phyloP scores from a whole-genome alignment of 37 sponge, comb jelly and placozoan species.

The Agelas oroides region DNA sequence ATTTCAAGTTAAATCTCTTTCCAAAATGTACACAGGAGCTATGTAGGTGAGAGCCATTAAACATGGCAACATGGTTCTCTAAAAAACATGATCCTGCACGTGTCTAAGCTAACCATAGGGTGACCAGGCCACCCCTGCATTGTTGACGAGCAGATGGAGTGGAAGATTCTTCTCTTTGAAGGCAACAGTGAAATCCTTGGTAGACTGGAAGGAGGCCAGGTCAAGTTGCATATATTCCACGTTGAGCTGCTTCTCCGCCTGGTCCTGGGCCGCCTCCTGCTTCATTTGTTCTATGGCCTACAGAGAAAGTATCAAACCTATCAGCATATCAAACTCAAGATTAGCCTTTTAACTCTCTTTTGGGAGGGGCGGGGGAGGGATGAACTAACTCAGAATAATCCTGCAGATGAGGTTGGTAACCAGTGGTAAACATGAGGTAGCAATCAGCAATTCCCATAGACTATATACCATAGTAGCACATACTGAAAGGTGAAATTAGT shows the following conservation, averaged over 20 bases:
- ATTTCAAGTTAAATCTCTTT: too few relatives aligned
- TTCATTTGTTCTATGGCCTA: constrained; percentile 24
- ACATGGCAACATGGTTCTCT: neutral
- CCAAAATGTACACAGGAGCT: neutral
- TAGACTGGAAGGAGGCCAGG: constrained; percentile 72
- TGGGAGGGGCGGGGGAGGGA: too few relatives aligned
- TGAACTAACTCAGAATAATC: too few relatives aligned
- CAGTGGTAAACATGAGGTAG: too few relatives aligned
- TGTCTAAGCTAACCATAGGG: constrained; percentile 51
- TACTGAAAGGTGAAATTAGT: too few relatives aligned
- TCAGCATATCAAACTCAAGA: too few relatives aligned
- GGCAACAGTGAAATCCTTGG: constrained; percentile 58
- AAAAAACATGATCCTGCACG: neutral
- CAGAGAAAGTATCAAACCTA: neutral
- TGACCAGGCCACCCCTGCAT: constrained; percentile 75
- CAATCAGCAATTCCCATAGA: too few relatives aligned
- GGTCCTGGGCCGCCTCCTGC: neutral
- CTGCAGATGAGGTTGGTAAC: too few relatives aligned
- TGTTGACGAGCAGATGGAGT: constrained; percentile 85
- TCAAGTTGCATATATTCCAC: constrained; percentile 82
- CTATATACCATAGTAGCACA: too few relatives aligned
- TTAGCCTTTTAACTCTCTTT: too few relatives aligned
- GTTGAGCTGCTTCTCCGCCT: constrained; percentile 46
- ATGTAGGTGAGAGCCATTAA: neutral
- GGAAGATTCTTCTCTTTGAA: constrained; percentile 73